Evolutionary conservation across 1,140 invertebrate genomes (phyloP), one percentile per base, ranked within the genome.

Genomic region (Drosophila pandora): DNA sequence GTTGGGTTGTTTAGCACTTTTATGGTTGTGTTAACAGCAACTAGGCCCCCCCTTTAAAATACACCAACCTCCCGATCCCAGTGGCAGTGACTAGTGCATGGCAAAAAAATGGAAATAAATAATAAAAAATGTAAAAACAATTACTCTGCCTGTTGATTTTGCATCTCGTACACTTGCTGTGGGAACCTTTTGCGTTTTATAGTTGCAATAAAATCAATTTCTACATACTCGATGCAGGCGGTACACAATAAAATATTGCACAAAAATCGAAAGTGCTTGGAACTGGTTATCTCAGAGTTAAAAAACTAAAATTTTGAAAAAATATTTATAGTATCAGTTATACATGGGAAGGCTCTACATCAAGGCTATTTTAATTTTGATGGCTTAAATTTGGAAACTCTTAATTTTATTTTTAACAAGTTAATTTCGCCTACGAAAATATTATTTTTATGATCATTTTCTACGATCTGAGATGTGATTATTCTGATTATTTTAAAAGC

Each of bases 121-220:
- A 64, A 73, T 55, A 74, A 34, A 71, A 69, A 61, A 75, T 61
- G 55, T 53, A 76, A 78, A 80, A 76, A 80, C 78, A 82, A 82
- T 81, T 82, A 82, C 73, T 45, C 57, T 61, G 78, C 73, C 78
- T 82, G 78, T 81, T 82, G 65, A 74, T 74, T 74, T 82, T 77
- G 78, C 73, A 82, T 82, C 58, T 73, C 58, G 52, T 59, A 77
- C 65, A 80, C 78, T 56, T 22, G 78, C 79, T 81, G 79, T 82
- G 79, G 79, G 79, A 82, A 82, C 68, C 73, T 77, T 81, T 81
- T 81, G 62, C 62, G 59, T 81, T 81, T 81, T 82, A 82, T 81
- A 77, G 62, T 54, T 30, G 73, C 79, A 61, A 74, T 82, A 82
- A 80, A 80, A 52, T 65, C 43, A 43, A 72, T 72, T 76, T 65